Percentiles rank a stretch among this genome's conserved stretches.
Evolutionary conservation across 2,113 vertebrate species (phyloP).

Genomic region (Glaucomys volans): DNA sequence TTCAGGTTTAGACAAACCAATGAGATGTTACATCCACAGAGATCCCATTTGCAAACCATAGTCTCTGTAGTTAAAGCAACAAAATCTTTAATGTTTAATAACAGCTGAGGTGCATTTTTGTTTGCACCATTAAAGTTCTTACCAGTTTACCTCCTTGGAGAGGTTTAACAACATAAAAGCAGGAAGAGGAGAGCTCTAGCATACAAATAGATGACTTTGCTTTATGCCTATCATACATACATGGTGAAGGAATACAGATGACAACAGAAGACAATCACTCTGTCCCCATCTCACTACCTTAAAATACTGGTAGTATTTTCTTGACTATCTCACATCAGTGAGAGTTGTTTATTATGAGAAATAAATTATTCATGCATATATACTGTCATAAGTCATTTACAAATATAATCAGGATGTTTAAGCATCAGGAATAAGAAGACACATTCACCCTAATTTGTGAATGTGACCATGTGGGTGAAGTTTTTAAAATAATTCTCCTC

Average conservation of each 20-base stretch:
- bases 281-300: background rate
- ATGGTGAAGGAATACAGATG: conserved; percentile 49
- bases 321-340: background rate
- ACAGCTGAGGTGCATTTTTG: background rate
- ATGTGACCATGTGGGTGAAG: background rate
- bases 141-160: conserved; percentile 30
- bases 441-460: background rate
- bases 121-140: conserved; percentile 60
- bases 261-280: background rate
- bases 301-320: background rate
- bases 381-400: background rate
- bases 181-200: conserved; percentile 41
- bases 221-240: background rate
- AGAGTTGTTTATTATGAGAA: background rate
- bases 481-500: background rate
- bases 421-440: background rate
- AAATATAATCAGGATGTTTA: background rate
- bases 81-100: conserved; percentile 15
- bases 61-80: conserved; percentile 56
- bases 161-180: conserved; percentile 60
- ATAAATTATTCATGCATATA: background rate
- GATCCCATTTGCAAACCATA: background rate
- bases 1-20: conserved; percentile 14
- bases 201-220: conserved; percentile 57
- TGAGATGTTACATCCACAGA: background rate